phyloP scores from a whole-genome alignment of 2,888 invertebrate species.

The Rotaria sp. region DNA sequence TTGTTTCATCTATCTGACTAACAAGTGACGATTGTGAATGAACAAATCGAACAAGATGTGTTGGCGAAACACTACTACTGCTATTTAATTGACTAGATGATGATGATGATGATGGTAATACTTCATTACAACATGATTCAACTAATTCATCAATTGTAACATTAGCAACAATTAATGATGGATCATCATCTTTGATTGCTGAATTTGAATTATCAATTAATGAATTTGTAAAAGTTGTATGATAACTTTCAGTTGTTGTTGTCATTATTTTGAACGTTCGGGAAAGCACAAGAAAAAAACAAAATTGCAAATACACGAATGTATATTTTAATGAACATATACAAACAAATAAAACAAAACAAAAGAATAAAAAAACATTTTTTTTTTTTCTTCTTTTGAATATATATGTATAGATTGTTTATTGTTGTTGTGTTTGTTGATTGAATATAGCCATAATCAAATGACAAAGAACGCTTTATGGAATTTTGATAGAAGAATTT shows the following conservation, averaged over 20 bases:
- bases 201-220: neutral
- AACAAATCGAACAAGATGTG: slow-evolving; percentile 21
- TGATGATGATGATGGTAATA: neutral
- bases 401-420: neutral
- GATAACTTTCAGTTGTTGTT: neutral
- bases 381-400: neutral
- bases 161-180: neutral
- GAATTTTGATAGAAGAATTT: neutral
- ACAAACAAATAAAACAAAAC: neutral
- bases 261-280: slow-evolving; percentile 3
- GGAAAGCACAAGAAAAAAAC: no score
- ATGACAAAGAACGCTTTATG: slow-evolving; percentile 1
- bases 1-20: slow-evolving; percentile 28
- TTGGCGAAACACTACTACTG: neutral
- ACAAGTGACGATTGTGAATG: neutral
- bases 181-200: neutral
- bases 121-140: slow-evolving; percentile 19
- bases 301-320: no score
- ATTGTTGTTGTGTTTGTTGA: neutral
- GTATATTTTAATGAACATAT: neutral
- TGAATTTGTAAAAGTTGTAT: neutral
- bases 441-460: neutral
- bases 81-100: slow-evolving; percentile 23
- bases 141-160: slow-evolving; percentile 13
- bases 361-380: neutral